Evolutionary conservation across 35 echinoderm and acorn worm species (phyloP).

Genomic region (Acanthaster planci): DNA sequence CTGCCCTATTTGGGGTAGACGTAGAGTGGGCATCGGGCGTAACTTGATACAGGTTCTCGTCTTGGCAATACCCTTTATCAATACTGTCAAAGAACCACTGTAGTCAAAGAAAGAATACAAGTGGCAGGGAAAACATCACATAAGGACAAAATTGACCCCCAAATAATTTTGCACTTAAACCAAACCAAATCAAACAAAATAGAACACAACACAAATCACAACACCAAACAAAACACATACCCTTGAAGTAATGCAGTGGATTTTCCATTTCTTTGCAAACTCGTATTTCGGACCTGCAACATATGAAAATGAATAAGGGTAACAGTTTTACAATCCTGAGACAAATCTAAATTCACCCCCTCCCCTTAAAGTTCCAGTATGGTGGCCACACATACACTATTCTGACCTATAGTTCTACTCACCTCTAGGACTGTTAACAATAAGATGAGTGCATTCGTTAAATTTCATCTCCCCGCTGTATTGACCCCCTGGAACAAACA

Average conservation of each 20-base stretch:
- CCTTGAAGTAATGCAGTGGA: conserved; percentile 77
- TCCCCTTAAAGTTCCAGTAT: no score
- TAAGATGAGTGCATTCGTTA: conserved; percentile 91
- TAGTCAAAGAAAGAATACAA: not conserved
- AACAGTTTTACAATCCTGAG: not conserved
- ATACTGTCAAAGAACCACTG: conserved; percentile 95
- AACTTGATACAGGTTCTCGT: conserved; percentile 66
- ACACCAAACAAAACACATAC: conserved; percentile 35
- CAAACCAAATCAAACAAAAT: no score
- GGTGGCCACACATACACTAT: no score
- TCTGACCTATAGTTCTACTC: not conserved
- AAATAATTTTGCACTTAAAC: no score
- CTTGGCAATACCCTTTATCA: conserved; percentile 71
- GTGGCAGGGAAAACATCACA: no score
- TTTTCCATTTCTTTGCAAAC: conserved; percentile 94
- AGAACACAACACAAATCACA: no score
- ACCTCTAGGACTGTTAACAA: conserved; percentile 65
- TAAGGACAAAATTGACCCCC: no score
- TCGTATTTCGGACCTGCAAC: conserved; percentile 86
- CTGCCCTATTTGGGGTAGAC: conserved; percentile 70
- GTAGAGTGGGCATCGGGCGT: conserved; percentile 27
- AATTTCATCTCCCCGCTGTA: conserved; percentile 91
- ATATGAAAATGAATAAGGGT: conserved; percentile 21
- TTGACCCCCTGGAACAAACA: conserved; percentile 61
- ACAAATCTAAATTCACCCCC: not conserved